Percentiles rank a stretch among this genome's conserved stretches.
Evolutionary conservation across 1,140 invertebrate genomes (phyloP).

Genomic region (Lasaia peninsularis): DNA sequence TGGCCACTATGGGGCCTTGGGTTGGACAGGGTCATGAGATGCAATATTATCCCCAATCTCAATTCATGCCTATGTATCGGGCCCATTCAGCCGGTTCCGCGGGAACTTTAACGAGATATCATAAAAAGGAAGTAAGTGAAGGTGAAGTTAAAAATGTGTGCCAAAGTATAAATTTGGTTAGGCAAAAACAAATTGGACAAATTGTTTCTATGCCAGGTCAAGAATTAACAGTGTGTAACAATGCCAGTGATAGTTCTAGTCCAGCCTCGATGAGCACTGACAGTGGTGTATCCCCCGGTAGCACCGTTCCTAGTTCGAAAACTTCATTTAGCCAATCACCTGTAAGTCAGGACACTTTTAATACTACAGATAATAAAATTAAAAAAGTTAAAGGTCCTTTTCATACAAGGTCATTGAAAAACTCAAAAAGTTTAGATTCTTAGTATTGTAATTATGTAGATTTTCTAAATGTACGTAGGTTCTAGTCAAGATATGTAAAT

Average conservation of each 20-base stretch:
- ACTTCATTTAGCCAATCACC: slow-evolving; percentile 50
- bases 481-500: slow-evolving; percentile 56
- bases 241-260: slow-evolving; percentile 56
- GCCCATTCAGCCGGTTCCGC: slow-evolving; percentile 62
- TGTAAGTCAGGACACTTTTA: slow-evolving; percentile 37
- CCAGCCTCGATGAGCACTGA: slow-evolving; percentile 61
- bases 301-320: slow-evolving; percentile 54
- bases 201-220: slow-evolving; percentile 67
- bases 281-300: slow-evolving; percentile 62
- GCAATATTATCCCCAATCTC: slow-evolving; percentile 71
- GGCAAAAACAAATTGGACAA: slow-evolving; percentile 72
- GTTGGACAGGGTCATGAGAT: slow-evolving; percentile 51
- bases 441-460: slow-evolving; percentile 76
- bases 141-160: slow-evolving; percentile 65
- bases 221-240: slow-evolving; percentile 69
- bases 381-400: slow-evolving; percentile 59
- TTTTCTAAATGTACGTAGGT: slow-evolving; percentile 74
- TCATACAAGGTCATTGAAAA: slow-evolving; percentile 54
- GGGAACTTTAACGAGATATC: slow-evolving; percentile 63
- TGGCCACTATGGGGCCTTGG: slow-evolving; percentile 60
- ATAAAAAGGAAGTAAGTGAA: slow-evolving; percentile 59
- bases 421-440: slow-evolving; percentile 72
- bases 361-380: slow-evolving; percentile 45
- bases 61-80: slow-evolving; percentile 65
- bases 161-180: slow-evolving; percentile 75